A percentile compares a stretch with the other conserved stretches of the same genome.
Evolutionary conservation across 2,113 vertebrate species (phyloP).

Genomic region (Eonycteris spelaea): DNA sequence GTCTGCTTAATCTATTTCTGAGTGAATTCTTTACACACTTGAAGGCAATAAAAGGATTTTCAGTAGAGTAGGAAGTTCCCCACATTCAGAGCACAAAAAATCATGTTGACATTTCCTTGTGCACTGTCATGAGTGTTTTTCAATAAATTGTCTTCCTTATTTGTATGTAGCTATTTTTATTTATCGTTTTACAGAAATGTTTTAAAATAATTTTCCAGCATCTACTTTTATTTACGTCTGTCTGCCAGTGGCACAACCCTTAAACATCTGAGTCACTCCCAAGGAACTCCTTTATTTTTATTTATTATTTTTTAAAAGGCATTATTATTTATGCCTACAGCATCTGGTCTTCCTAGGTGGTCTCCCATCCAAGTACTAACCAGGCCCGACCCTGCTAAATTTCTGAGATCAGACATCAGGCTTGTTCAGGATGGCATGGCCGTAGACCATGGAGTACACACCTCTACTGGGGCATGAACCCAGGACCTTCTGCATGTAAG

Average conservation of each 20-base stretch:
- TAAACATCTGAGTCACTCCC: not conserved
- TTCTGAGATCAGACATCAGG: too few relatives aligned
- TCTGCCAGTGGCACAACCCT: not conserved
- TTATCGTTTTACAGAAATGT: not conserved
- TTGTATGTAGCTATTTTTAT: not conserved
- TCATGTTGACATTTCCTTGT: not conserved
- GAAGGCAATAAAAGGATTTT: not conserved
- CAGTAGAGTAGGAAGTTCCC: not conserved
- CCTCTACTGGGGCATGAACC: too few relatives aligned
- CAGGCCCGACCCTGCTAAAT: too few relatives aligned
- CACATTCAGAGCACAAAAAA: not conserved
- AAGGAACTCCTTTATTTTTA: not conserved
- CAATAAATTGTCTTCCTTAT: not conserved
- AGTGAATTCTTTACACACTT: constrained; percentile 1
- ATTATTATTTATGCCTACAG: too few relatives aligned
- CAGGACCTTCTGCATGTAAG: too few relatives aligned
- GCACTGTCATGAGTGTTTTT: not conserved
- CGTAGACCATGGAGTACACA: too few relatives aligned
- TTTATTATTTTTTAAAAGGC: too few relatives aligned
- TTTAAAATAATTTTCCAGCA: not conserved
- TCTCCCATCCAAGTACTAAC: too few relatives aligned
- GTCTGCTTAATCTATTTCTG: constrained; percentile 33
- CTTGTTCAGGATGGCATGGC: too few relatives aligned
- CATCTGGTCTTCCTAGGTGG: too few relatives aligned
- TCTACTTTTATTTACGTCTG: not conserved